Percentiles rank a stretch among this genome's conserved stretches.
These are phyloP conservation scores for Conchocele bisecta DNA, from an alignment of 2,888 invertebrate species.

Conservation along the genomic window DNA sequence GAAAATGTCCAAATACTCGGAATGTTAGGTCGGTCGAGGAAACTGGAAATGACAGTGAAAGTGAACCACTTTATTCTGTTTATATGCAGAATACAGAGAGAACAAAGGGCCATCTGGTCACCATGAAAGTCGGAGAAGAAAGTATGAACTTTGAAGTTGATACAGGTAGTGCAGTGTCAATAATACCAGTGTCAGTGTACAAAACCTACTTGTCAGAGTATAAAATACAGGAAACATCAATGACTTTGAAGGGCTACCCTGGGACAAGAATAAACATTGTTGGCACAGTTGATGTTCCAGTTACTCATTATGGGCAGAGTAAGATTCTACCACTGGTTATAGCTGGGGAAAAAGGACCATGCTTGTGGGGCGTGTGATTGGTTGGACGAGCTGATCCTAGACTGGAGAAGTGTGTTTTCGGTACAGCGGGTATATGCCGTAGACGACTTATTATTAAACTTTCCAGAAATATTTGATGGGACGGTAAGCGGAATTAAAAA, in stretches of 20 bases:
- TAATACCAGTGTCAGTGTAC: not conserved
- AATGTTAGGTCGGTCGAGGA: too few species aligned
- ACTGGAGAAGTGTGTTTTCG: not conserved
- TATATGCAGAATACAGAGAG: not conserved
- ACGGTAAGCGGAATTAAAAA: constrained; percentile 1
- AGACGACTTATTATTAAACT: not conserved
- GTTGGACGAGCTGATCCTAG: not conserved
- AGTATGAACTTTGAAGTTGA: constrained; percentile 1
- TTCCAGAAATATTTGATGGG: not conserved
- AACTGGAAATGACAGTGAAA: too few species aligned
- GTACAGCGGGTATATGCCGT: not conserved
- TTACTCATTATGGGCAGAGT: too few species aligned
- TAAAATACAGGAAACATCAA: too few species aligned
- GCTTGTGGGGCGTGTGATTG: constrained; percentile 9
- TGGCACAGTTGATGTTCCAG: too few species aligned
- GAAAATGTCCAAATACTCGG: too few species aligned
- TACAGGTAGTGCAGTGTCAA: not conserved
- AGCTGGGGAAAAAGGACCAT: not conserved
- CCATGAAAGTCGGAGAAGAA: not conserved
- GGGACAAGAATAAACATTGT: too few species aligned
- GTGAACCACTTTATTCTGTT: not conserved
- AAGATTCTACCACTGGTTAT: too few species aligned
- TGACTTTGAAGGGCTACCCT: too few species aligned
- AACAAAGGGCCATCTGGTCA: not conserved
- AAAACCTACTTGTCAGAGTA: not conserved